A percentile compares a stretch with the other conserved stretches of the same genome.
Conservation (phyloP, 2,113 vertebrate species). For the Ahaetulla prasina region DNA sequence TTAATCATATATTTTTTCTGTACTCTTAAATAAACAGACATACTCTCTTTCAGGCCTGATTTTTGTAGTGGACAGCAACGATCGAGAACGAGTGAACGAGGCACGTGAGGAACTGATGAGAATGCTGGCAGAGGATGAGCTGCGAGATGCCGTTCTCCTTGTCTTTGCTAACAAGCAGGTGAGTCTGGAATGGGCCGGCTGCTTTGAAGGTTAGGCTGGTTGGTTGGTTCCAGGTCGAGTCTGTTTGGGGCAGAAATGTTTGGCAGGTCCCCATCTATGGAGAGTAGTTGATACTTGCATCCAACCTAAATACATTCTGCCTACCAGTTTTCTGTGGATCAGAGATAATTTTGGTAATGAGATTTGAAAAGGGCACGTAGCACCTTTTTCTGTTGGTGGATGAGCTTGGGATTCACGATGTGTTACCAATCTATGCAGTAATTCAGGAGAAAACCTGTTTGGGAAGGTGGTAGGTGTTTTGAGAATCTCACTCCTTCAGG, state of each 20-base stretch:
- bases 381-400: background rate
- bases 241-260: background rate
- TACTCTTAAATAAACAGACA: background rate
- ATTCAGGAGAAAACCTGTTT: background rate
- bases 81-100: constrained; percentile 92
- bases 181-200: constrained; percentile 1
- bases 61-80: constrained; percentile 98
- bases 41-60: constrained; percentile 79
- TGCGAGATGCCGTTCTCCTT: constrained; percentile 90
- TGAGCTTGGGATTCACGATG: background rate
- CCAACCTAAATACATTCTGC: background rate
- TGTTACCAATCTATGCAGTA: background rate
- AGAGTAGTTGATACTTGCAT: background rate
- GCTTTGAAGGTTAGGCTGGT: background rate
- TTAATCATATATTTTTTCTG: background rate
- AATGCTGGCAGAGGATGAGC: constrained; percentile 95
- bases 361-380: background rate
- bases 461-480: background rate
- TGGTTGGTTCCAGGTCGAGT: background rate
- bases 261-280: background rate
- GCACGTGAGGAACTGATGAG: constrained; percentile 94
- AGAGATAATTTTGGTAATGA: background rate
- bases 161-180: constrained; percentile 98
- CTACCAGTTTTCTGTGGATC: background rate
- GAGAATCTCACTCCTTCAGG: background rate